Conservation (phyloP, 2,888 invertebrate species). For the Phymatocera aterrima region DNA sequence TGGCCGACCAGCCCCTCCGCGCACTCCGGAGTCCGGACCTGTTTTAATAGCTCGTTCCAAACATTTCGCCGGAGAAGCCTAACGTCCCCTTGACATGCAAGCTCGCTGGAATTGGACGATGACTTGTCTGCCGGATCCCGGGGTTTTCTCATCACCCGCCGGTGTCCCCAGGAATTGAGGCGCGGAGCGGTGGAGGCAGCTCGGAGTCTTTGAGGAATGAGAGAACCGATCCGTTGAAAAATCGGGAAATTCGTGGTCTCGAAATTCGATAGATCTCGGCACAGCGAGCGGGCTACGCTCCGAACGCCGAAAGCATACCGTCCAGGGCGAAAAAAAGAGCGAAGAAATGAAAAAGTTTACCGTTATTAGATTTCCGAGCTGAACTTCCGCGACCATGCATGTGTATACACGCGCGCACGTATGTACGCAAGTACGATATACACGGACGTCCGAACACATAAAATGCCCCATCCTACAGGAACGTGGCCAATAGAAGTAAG, state of each 20-base stretch:
- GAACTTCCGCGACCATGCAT: not conserved
- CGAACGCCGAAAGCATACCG: not conserved
- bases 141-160: not conserved
- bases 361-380: constrained; percentile 6
- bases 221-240: too few relatives aligned
- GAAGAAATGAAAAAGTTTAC: not conserved
- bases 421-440: not conserved
- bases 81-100: constrained; percentile 33
- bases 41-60: constrained; percentile 38
- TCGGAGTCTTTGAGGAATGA: too few relatives aligned
- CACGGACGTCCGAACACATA: too few relatives aligned
- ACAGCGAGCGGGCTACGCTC: not conserved
- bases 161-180: not conserved
- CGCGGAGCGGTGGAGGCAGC: too few relatives aligned
- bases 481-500: constrained; percentile 6
- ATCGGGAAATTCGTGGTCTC: too few relatives aligned
- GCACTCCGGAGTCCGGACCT: constrained; percentile 14
- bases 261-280: too few relatives aligned
- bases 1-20: not conserved
- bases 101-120: constrained; percentile 10
- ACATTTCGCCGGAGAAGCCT: constrained; percentile 34
- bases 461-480: not conserved
- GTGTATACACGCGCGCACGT: not conserved
- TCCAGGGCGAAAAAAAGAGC: not conserved
- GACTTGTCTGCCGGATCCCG: constrained; percentile 15